phyloP scores from a whole-genome alignment of 1,140 invertebrate genomes.

The Heterodera carotae region DNA sequence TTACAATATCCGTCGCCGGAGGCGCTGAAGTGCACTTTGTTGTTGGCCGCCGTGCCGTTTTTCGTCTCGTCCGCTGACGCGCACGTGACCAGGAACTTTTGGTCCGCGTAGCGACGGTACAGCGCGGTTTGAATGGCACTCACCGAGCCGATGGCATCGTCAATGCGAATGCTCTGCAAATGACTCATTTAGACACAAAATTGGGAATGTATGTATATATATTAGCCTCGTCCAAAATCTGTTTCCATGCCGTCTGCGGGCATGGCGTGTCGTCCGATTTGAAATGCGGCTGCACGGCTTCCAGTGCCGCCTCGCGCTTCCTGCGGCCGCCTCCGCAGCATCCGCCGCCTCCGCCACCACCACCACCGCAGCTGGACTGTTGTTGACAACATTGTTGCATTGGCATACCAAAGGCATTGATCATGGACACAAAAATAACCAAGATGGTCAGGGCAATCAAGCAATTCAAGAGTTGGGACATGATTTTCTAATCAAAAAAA shows the following conservation, averaged over 20 bases:
- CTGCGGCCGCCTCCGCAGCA: constrained; percentile 18
- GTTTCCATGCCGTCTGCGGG: constrained; percentile 31
- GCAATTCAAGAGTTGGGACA: not conserved
- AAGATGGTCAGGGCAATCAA: not conserved
- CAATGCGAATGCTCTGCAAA: constrained; percentile 14
- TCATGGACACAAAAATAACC: not conserved
- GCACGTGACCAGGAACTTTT: constrained; percentile 34
- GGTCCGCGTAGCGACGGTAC: constrained; percentile 21
- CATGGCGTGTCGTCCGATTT: constrained; percentile 31
- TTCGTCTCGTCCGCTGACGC: constrained; percentile 16
- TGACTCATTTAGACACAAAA: too few species aligned
- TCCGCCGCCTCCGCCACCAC: not conserved
- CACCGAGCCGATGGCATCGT: constrained; percentile 26
- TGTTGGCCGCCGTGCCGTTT: not conserved
- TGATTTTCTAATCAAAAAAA: not conserved
- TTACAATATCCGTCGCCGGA: constrained; percentile 35
- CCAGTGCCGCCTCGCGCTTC: constrained; percentile 11
- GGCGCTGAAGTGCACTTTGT: constrained; percentile 29
- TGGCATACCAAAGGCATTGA: not conserved
- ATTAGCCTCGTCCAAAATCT: constrained; percentile 26
- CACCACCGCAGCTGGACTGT: not conserved
- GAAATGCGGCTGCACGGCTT: constrained; percentile 25
- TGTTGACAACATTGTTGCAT: not conserved
- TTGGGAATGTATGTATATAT: not conserved
- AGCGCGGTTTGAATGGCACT: constrained; percentile 31